phyloP scores from a whole-genome alignment of 2,113 vertebrate genomes.

The Spermophilus dauricus region DNA sequence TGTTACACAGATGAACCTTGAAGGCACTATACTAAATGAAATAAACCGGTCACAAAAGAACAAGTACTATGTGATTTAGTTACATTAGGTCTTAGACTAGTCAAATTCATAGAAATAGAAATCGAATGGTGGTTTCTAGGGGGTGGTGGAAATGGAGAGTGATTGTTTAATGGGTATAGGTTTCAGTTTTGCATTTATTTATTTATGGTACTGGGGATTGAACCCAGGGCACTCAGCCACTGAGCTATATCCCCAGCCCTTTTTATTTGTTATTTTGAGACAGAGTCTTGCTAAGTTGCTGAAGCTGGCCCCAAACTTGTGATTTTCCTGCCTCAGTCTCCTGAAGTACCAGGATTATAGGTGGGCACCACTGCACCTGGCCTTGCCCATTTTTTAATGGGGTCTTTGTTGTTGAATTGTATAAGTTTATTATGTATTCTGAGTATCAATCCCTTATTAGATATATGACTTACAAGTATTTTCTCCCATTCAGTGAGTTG shows the following conservation, averaged over 20 bases:
- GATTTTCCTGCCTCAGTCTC: too few species aligned
- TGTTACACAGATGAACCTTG: background rate
- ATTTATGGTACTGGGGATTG: background rate
- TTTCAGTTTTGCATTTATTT: slow-evolving; percentile 18
- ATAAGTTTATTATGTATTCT: background rate
- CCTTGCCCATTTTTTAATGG: background rate
- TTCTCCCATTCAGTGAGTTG: background rate
- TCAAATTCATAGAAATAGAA: background rate
- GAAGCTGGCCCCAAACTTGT: too few species aligned
- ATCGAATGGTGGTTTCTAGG: background rate
- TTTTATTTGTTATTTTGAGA: too few species aligned
- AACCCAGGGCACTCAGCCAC: background rate
- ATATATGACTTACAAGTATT: background rate
- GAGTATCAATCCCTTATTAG: background rate
- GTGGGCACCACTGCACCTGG: too few species aligned
- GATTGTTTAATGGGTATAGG: background rate
- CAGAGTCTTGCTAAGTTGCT: too few species aligned
- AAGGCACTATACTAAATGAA: slow-evolving; percentile 14
- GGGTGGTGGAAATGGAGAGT: background rate
- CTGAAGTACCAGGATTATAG: too few species aligned
- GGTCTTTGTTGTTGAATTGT: background rate
- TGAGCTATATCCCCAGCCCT: too few species aligned
- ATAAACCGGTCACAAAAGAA: background rate
- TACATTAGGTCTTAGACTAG: background rate
- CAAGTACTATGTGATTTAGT: background rate